Evolutionary conservation across 1,140 invertebrate species (phyloP).

Genomic region (Dendroctonus valens): DNA sequence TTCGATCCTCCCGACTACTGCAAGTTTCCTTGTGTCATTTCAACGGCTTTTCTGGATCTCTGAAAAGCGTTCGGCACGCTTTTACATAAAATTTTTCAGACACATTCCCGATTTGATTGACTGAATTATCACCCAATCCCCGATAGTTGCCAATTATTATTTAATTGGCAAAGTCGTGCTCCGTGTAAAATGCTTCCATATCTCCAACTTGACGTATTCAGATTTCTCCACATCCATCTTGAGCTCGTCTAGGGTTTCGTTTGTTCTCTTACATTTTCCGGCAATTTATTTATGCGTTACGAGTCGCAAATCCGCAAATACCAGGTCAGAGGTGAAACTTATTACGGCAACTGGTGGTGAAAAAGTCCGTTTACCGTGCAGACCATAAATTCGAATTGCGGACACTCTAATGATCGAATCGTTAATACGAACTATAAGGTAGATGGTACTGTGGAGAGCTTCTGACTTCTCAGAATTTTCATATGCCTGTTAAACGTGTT

Average conservation of each 20-base stretch:
- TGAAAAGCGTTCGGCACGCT: background rate
- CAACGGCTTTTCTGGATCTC: no score
- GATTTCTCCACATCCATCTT: constrained; percentile 26
- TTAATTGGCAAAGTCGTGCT: constrained; percentile 30
- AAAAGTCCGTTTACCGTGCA: constrained; percentile 10
- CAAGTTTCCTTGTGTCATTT: no score
- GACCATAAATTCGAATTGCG: constrained; percentile 27
- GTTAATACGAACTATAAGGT: constrained; percentile 6
- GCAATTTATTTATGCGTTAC: constrained; percentile 28
- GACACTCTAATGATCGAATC: constrained; percentile 19
- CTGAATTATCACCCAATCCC: no score
- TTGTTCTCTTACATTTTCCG: constrained; percentile 21
- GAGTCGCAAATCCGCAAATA: constrained; percentile 27
- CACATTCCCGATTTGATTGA: no score
- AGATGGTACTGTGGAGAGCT: background rate
- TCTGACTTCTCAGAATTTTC: no score
- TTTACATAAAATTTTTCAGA: background rate
- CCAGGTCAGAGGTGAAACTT: constrained; percentile 29
- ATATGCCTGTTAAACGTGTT: no score
- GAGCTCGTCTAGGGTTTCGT: background rate
- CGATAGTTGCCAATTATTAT: constrained; percentile 9
- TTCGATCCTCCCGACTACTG: no score
- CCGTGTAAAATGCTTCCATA: background rate
- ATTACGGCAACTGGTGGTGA: constrained; percentile 18
- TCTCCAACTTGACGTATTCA: constrained; percentile 6